Conservation (phyloP, 2,797 vertebrate genomes). For the Eupleurogrammus muticus region DNA sequence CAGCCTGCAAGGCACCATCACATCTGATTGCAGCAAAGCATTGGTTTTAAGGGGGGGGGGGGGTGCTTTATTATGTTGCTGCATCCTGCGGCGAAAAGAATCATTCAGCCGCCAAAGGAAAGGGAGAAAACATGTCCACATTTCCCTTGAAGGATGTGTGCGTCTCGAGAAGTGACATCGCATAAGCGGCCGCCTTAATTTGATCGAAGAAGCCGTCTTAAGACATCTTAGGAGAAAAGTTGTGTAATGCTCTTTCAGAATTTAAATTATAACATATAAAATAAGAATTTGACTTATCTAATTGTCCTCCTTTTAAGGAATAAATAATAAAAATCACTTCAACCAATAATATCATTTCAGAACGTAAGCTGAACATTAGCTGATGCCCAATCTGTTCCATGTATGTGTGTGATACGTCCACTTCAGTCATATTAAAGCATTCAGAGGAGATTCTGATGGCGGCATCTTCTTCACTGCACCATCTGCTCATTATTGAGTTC, state of each 20-base stretch:
- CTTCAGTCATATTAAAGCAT: conserved; percentile 1
- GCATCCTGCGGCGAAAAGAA: background rate
- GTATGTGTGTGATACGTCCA: too few relatives aligned
- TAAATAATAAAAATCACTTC: too few relatives aligned
- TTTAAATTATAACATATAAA: too few relatives aligned
- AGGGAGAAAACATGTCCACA: background rate
- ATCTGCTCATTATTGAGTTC: background rate
- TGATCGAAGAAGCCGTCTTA: background rate
- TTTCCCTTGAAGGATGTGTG: background rate
- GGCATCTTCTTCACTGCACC: background rate
- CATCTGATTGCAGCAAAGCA: conserved; percentile 52
- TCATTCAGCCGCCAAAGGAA: background rate
- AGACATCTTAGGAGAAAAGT: background rate
- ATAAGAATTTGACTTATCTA: too few relatives aligned
- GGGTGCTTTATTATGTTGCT: conserved; percentile 29
- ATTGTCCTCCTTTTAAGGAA: too few relatives aligned
- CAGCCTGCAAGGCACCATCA: conserved; percentile 49
- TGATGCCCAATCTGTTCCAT: too few relatives aligned
- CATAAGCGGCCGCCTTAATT: background rate
- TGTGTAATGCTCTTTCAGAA: background rate
- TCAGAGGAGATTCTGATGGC: conserved; percentile 1
- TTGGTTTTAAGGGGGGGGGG: conserved; percentile 31
- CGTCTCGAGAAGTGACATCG: background rate
- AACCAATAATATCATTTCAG: too few relatives aligned
- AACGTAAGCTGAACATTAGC: too few relatives aligned